phyloP scores from a whole-genome alignment of 1,140 invertebrate genomes.

The Drosophila burlai region DNA sequence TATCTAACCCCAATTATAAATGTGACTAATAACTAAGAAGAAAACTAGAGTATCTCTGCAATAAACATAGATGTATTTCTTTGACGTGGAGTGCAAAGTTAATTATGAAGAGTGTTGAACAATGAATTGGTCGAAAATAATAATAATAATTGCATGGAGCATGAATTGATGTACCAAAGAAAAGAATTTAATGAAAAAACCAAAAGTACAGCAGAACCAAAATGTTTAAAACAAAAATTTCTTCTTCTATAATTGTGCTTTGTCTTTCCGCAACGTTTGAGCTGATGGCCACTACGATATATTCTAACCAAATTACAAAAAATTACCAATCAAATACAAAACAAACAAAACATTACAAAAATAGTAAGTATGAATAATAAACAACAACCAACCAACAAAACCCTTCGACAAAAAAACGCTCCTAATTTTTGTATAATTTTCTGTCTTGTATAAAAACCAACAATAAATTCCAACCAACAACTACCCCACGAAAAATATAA shows the following conservation, averaged over 20 bases:
- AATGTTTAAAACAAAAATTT: conserved; percentile 71
- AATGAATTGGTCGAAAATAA: conserved; percentile 49
- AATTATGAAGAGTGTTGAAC: conserved; percentile 66
- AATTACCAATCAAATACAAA: conserved; percentile 75
- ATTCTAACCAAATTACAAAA: conserved; percentile 80
- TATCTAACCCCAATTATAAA: conserved; percentile 26
- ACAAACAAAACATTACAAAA: conserved; percentile 65
- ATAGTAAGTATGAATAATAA: conserved; percentile 77
- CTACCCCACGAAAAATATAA: conserved; percentile 24
- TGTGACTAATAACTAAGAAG: conserved; percentile 64
- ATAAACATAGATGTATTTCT: conserved; percentile 55
- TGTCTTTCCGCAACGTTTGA: conserved; percentile 86
- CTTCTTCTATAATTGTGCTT: conserved; percentile 85
- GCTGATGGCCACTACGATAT: conserved; percentile 85
- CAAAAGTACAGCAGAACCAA: conserved; percentile 14
- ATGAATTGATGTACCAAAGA: conserved; percentile 18
- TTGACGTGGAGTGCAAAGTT: conserved; percentile 73
- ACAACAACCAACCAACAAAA: conserved; percentile 28
- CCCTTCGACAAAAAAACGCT: conserved; percentile 28
- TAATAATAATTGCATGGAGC: conserved; percentile 39
- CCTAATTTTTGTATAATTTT: conserved; percentile 58
- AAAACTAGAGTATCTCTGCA: conserved; percentile 39
- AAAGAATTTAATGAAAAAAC: conserved; percentile 1
- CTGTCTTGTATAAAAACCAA: conserved; percentile 36
- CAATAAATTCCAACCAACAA: conserved; percentile 37